These are phyloP conservation scores for Hoplostethus atlanticus DNA, from an alignment of 2,797 vertebrate genomes.

Conservation along the genomic window DNA sequence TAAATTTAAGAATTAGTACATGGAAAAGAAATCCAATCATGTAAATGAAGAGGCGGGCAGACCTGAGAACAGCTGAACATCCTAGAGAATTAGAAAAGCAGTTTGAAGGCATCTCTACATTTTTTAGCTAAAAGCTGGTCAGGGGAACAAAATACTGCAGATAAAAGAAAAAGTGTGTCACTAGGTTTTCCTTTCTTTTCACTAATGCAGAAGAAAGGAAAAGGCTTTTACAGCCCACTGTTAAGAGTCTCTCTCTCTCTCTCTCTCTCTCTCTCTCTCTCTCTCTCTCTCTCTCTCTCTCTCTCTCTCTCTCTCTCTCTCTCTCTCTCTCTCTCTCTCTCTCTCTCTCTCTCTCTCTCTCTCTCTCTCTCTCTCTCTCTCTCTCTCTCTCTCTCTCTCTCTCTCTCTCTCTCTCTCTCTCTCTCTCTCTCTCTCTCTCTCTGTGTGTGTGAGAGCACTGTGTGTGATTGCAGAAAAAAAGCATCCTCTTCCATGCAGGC, in stretches of 20 bases:
- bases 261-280: no score
- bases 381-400: constrained; percentile 26
- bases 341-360: constrained; percentile 6
- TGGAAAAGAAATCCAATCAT: constrained; percentile 4
- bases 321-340: constrained; percentile 7
- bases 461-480: constrained; percentile 59
- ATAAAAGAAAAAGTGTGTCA: constrained; percentile 56
- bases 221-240: constrained; percentile 63
- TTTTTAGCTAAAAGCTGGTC: constrained; percentile 41
- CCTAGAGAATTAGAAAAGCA: constrained; percentile 6
- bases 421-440: no score
- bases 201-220: constrained; percentile 60
- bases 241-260: constrained; percentile 52
- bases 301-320: no score
- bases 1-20: constrained; percentile 12
- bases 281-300: no score
- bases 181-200: constrained; percentile 56
- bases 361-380: no score
- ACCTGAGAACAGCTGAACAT: constrained; percentile 8
- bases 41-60: not conserved
- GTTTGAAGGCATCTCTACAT: constrained; percentile 19
- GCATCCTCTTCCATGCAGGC: constrained; percentile 53
- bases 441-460: constrained; percentile 31
- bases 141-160: constrained; percentile 41
- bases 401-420: no score